Base-by-base conservation (phyloP, 1,140 invertebrate genomes). In the Anagrus nilaparvatae region DNA sequence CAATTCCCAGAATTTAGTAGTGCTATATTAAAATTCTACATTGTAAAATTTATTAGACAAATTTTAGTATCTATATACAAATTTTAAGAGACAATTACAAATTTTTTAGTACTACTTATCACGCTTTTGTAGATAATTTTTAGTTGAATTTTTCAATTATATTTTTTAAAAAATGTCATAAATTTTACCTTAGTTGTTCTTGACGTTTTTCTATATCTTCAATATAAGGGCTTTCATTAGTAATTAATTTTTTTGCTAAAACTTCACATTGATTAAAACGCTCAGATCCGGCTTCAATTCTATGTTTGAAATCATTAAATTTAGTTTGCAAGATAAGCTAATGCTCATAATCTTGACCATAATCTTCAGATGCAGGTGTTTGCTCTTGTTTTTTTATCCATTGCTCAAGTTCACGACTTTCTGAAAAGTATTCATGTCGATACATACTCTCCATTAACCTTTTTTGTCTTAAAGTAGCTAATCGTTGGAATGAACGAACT, bases 311-410 rank as follows among this genome's bases (percentile, higher is more conserved):
- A 59, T 97, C 92, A 51, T 94, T 88, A 67, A 97, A 97, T 69
- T 95, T 95, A 21, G 81, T 82, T 55, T 87, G 80, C 20, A 95
- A 59, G 25, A 87, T 70, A 67, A 90, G 65, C 18, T 96, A 65
- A 70, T 97, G 92, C 62, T 97, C 93, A 61, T 90, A 95, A 69
- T 97, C 93, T 59, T 89, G 85, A 7, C 93, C 93, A 66, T 91
- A 96, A 62, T 97, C 94, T 59, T 97, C 92, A 28, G 82, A 88
- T 5, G 79, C 80, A 8, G 91, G 91, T 1, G 79, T 79, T 48
- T 84, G 80, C 60, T 90, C 78, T 60, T 96, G 88, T 60, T 95
- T 89, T 45, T 81, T 78, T 20, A 97, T 94, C 91, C 91, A 97
- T 50, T 79, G 76, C 54, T 95, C 87, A 43, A 97, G 72, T 56